Evolutionary conservation across 2,797 vertebrate species (phyloP).

Genomic region (Propithecus perrieri): DNA sequence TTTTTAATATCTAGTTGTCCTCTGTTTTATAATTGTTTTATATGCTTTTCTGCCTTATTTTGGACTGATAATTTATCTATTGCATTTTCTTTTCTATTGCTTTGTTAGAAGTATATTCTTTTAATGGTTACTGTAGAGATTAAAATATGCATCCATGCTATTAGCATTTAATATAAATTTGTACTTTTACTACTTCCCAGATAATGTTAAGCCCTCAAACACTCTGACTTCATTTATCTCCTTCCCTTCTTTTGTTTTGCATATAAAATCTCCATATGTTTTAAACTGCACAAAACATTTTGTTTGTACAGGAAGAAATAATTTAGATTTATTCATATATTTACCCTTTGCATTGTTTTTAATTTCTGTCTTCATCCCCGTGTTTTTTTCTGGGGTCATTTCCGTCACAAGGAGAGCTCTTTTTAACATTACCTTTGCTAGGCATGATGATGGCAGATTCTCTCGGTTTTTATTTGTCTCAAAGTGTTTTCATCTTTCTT

Average conservation of each 20-base stretch:
- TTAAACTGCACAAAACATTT: neutral
- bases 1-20: slow-evolving; percentile 1
- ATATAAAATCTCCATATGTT: neutral
- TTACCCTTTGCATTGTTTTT: neutral
- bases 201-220: neutral
- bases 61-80: neutral
- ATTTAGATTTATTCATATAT: neutral
- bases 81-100: neutral
- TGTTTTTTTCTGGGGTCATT: neutral
- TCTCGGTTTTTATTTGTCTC: neutral
- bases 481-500: neutral
- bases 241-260: neutral
- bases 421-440: neutral
- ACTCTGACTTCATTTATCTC: neutral
- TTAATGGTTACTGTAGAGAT: neutral
- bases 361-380: neutral
- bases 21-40: neutral
- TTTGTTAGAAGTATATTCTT: neutral
- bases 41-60: neutral
- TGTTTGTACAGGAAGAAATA: neutral
- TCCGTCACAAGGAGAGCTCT: neutral
- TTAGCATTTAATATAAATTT: neutral
- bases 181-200: neutral
- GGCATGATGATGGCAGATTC: neutral
- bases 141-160: neutral